Conservation (phyloP, 2,888 invertebrate genomes). For the Lysandra bellargus region DNA sequence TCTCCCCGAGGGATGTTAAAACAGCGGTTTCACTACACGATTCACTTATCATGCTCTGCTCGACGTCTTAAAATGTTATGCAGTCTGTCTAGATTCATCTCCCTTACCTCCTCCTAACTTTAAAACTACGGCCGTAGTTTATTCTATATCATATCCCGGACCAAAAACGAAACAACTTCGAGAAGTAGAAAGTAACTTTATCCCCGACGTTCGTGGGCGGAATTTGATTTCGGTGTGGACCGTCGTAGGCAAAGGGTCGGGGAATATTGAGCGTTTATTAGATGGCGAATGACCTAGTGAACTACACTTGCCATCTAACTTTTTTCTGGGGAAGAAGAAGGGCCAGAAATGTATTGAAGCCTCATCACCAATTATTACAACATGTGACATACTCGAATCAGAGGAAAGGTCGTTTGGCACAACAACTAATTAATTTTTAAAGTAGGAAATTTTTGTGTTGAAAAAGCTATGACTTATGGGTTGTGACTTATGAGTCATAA, state of each 20-base stretch:
- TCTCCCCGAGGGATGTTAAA: not conserved
- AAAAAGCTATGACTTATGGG: too few species aligned
- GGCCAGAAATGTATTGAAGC: too few species aligned
- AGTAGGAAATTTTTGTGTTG: too few species aligned
- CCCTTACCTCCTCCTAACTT: not conserved
- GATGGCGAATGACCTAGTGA: not conserved
- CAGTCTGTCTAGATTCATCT: conserved; percentile 1
- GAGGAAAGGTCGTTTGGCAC: too few species aligned
- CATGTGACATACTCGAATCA: too few species aligned
- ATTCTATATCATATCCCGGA: not conserved
- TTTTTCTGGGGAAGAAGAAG: too few species aligned
- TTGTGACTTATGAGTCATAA: too few species aligned
- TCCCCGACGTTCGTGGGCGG: not conserved
- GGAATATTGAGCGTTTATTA: not conserved
- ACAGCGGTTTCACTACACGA: too few species aligned
- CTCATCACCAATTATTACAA: too few species aligned
- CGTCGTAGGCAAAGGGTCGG: not conserved
- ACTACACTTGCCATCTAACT: too few species aligned
- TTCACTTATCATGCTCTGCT: not conserved
- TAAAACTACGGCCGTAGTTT: not conserved
- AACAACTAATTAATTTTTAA: too few species aligned
- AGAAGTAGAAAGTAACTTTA: not conserved
- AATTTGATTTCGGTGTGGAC: not conserved
- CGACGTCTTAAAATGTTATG: not conserved
- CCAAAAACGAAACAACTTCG: not conserved